Conservation (phyloP, 2,888 invertebrate species). For the Hanleya hanleyi region DNA sequence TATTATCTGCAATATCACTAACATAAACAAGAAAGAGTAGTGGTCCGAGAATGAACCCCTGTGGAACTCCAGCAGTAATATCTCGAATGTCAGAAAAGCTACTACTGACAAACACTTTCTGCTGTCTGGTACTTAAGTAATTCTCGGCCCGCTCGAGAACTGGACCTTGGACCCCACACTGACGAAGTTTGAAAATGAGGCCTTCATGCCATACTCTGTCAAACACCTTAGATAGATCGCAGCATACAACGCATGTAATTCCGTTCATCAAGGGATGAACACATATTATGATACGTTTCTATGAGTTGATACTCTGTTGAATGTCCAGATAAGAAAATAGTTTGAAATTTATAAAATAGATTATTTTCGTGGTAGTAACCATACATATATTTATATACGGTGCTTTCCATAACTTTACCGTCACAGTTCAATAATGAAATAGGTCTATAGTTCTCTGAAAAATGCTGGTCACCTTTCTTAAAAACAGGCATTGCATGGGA, state of each 20-base stretch:
- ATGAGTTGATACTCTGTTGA: constrained; percentile 30
- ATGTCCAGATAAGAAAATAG: constrained; percentile 27
- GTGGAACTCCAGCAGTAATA: no score
- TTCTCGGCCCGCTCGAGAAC: constrained; percentile 22
- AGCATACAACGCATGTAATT: constrained; percentile 30
- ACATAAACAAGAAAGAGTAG: no score
- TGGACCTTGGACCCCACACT: constrained; percentile 20
- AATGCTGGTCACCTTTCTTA: constrained; percentile 8
- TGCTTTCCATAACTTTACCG: constrained; percentile 22
- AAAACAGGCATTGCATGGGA: constrained; percentile 2
- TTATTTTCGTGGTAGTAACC: constrained; percentile 23
- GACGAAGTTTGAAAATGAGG: constrained; percentile 27
- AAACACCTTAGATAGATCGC: constrained; percentile 34
- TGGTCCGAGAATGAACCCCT: no score
- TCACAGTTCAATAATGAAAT: constrained; percentile 12
- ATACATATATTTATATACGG: constrained; percentile 26
- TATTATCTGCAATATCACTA: no score
- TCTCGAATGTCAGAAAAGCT: no score
- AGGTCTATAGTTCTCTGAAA: background rate
- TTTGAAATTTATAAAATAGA: constrained; percentile 24
- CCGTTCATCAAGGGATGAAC: constrained; percentile 17
- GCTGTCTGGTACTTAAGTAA: constrained; percentile 14
- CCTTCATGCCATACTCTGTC: constrained; percentile 34
- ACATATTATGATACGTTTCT: constrained; percentile 29
- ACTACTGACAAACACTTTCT: background rate